phyloP scores from a whole-genome alignment of 2,797 vertebrate species.

The Taeniopygia guttata region DNA sequence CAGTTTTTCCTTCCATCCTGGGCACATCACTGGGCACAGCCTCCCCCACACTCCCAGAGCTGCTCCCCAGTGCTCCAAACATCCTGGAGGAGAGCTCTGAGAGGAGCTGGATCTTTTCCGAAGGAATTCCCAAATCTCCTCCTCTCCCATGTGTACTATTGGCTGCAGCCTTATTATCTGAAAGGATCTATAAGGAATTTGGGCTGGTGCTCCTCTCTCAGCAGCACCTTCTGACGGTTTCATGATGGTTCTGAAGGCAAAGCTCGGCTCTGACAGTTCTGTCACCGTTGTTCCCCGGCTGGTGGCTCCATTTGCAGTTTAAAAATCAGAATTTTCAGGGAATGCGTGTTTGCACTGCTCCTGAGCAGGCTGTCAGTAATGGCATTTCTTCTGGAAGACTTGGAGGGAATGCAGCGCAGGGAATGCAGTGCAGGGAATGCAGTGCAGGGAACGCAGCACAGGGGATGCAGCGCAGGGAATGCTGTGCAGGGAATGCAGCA shows the following conservation, averaged over 20 bases:
- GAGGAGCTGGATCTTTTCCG: not conserved
- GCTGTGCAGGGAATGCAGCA: not conserved
- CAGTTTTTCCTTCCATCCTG: not conserved
- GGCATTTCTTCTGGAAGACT: not conserved
- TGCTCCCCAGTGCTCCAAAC: not conserved
- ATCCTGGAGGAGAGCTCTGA: not conserved
- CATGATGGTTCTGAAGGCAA: accelerated
- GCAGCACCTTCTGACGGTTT: not conserved
- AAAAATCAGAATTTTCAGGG: not conserved
- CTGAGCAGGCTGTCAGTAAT: accelerated
- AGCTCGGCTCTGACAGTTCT: accelerated
- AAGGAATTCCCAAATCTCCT: not conserved
- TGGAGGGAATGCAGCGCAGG: not conserved
- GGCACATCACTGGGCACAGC: not conserved
- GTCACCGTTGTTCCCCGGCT: not conserved
- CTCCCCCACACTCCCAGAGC: accelerated
- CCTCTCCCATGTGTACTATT: not conserved
- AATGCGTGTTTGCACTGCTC: not conserved
- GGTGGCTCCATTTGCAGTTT: not conserved
- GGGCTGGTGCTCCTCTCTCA: not conserved
- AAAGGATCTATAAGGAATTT: not conserved
- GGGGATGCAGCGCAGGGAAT: not conserved
- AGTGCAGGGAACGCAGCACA: too few relatives aligned
- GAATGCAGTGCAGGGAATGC: not conserved
- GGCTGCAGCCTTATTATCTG: not conserved